phyloP scores from a whole-genome alignment of 1,140 invertebrate genomes.

The Myzus persicae region DNA sequence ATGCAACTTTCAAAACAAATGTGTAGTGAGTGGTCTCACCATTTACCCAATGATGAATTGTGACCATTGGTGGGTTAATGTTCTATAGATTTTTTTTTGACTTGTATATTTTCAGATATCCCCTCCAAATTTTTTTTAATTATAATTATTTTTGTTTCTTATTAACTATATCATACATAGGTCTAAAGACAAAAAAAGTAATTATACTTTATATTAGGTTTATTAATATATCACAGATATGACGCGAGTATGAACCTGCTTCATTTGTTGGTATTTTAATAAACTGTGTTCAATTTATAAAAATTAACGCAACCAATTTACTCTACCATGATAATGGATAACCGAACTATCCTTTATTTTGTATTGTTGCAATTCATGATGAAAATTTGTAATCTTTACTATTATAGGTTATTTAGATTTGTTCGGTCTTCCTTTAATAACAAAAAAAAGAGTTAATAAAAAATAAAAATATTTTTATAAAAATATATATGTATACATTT shows the following conservation, averaged over 20 bases:
- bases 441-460: constrained; percentile 21
- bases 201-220: constrained; percentile 38
- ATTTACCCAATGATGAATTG: constrained; percentile 28
- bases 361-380: not conserved
- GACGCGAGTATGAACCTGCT: not conserved
- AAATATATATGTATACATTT: constrained; percentile 38
- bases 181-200: constrained; percentile 53
- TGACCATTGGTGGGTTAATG: constrained; percentile 49
- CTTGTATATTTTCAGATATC: constrained; percentile 56
- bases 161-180: not conserved
- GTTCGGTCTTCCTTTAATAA: constrained; percentile 31
- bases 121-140: constrained; percentile 54
- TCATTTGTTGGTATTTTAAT: constrained; percentile 23
- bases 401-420: constrained; percentile 34
- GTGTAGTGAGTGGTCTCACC: constrained; percentile 9
- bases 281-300: constrained; percentile 19
- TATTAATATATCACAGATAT: constrained; percentile 36
- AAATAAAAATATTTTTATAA: constrained; percentile 42
- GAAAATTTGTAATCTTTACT: constrained; percentile 23
- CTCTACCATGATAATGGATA: not conserved
- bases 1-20: constrained; percentile 39
- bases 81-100: constrained; percentile 48
- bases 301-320: not conserved
- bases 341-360: constrained; percentile 11
- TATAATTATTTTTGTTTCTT: constrained; percentile 25